Percentiles rank a stretch among this genome's conserved stretches.
These are phyloP conservation scores for Eurystomus glaucurus DNA, from an alignment of 2,797 vertebrate species.

Conservation along the genomic window DNA sequence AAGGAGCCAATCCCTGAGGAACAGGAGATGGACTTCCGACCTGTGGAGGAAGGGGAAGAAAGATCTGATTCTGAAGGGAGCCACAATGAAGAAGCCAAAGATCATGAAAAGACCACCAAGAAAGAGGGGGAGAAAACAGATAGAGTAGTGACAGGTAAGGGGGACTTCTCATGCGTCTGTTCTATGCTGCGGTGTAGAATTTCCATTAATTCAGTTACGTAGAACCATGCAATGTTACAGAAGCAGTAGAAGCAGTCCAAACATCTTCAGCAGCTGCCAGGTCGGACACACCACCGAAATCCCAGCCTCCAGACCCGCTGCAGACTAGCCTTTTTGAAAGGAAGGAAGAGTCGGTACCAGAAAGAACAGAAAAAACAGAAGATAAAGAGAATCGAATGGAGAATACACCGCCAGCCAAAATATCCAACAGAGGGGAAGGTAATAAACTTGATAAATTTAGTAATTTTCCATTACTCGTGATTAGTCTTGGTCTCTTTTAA, in stretches of 20 bases:
- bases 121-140: constrained; percentile 85
- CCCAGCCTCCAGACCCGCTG: constrained; percentile 73
- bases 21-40: constrained; percentile 95
- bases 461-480: not conserved
- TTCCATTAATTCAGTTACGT: not conserved
- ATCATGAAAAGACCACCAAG: constrained; percentile 85
- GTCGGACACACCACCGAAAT: constrained; percentile 80
- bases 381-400: constrained; percentile 77
- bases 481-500: not conserved
- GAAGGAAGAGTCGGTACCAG: constrained; percentile 79
- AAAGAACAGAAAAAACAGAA: constrained; percentile 80
- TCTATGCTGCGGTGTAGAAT: not conserved
- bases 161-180: not conserved
- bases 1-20: constrained; percentile 98
- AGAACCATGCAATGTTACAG: constrained; percentile 75
- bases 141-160: constrained; percentile 72
- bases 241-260: constrained; percentile 77
- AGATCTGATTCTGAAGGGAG: constrained; percentile 90
- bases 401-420: constrained; percentile 69
- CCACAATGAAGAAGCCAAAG: constrained; percentile 92
- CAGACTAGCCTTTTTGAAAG: constrained; percentile 76
- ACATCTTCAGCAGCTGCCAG: constrained; percentile 70
- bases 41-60: constrained; percentile 89
- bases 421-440: constrained; percentile 81
- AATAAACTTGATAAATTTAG: not conserved